A percentile compares a stretch with the other conserved stretches of the same genome.
Evolutionary conservation across 2,113 vertebrate genomes (phyloP).

Genomic region (Gasterosteus nipponicus): DNA sequence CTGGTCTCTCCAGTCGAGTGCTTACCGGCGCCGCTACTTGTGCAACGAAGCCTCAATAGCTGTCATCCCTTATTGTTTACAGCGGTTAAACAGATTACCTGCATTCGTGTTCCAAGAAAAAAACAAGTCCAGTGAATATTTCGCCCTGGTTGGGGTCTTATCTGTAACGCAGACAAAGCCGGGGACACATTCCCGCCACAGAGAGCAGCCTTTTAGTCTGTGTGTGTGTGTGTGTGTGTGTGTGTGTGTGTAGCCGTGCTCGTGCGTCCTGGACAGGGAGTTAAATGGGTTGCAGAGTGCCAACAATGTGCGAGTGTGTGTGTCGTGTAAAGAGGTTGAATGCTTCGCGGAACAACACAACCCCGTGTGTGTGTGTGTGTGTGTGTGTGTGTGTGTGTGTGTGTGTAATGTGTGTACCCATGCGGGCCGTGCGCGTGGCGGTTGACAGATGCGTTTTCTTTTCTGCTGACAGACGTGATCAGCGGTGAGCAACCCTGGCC

Average conservation of each 20-base stretch:
- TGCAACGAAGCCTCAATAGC: conserved; percentile 35
- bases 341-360: conserved; percentile 50
- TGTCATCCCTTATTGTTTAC: conserved; percentile 14
- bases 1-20: conserved; percentile 16
- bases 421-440: conserved; percentile 26
- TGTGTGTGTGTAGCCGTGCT: neutral
- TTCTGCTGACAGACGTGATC: conserved; percentile 80
- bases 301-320: conserved; percentile 49
- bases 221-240: conserved; percentile 13
- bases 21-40: conserved; percentile 26
- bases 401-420: neutral
- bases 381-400: conserved; percentile 26
- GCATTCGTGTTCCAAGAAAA: conserved; percentile 44
- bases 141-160: conserved; percentile 47
- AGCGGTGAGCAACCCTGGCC: conserved; percentile 74
- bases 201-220: conserved; percentile 28
- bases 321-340: conserved; percentile 65
- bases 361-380: conserved; percentile 27
- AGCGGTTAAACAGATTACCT: conserved; percentile 33
- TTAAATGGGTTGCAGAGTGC: conserved; percentile 57
- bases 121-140: conserved; percentile 53
- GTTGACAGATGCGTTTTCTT: conserved; percentile 75
- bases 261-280: conserved; percentile 28
- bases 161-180: conserved; percentile 44
- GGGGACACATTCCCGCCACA: conserved; percentile 35